Evolutionary conservation across 2,888 invertebrate genomes (phyloP).

Genomic region (Pantelozetes paolii): DNA sequence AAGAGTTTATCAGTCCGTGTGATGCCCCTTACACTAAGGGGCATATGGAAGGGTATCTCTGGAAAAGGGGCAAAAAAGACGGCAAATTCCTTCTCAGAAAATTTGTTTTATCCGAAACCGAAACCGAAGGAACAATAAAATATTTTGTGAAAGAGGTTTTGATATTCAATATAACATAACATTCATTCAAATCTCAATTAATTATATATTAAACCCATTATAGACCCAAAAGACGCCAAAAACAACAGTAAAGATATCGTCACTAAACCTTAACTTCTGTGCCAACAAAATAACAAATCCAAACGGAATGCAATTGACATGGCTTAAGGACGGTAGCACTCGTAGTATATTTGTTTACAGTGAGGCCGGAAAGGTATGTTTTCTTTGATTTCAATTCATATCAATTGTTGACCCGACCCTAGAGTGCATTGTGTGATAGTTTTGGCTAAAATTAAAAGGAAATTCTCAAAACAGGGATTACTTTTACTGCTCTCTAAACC

Average conservation of each 20-base stretch:
- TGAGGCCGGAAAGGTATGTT: constrained; percentile 66
- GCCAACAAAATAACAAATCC: constrained; percentile 73
- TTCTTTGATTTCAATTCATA: background rate
- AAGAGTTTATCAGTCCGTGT: constrained; percentile 71
- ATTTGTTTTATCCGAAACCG: constrained; percentile 73
- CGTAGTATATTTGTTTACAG: constrained; percentile 82
- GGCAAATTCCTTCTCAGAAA: constrained; percentile 65
- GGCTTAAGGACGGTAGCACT: constrained; percentile 76
- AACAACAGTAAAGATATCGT: constrained; percentile 71
- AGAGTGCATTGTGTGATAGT: too few relatives aligned
- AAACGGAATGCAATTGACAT: constrained; percentile 78
- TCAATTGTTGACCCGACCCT: too few relatives aligned
- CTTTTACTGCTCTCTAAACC: too few relatives aligned
- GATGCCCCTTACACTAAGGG: constrained; percentile 76
- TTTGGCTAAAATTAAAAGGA: too few relatives aligned
- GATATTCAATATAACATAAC: background rate
- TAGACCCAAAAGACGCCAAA: constrained; percentile 67
- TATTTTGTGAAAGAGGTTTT: constrained; percentile 58
- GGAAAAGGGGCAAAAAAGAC: constrained; percentile 84
- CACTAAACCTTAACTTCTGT: constrained; percentile 76
- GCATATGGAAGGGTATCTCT: constrained; percentile 76
- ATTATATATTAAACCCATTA: background rate
- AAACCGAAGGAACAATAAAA: constrained; percentile 72
- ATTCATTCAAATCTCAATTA: background rate
- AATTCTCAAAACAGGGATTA: too few relatives aligned